Percentiles rank a stretch among this genome's conserved stretches.
phyloP scores from a whole-genome alignment of 2,797 vertebrate species.

The Chelmon rostratus region DNA sequence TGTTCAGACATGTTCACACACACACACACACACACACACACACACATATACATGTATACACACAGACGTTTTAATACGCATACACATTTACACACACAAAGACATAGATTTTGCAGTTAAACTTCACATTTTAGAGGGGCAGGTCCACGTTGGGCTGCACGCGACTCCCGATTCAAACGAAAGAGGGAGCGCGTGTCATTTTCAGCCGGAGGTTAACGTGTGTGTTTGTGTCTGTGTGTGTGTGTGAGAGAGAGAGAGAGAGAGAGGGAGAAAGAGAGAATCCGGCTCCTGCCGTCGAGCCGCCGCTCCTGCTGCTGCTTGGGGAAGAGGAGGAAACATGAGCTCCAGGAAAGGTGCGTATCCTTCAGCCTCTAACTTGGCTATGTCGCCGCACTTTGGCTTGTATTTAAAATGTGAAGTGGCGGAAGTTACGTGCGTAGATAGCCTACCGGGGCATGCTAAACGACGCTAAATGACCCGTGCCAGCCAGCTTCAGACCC shows the following conservation, averaged over 20 bases:
- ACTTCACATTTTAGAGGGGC: background rate
- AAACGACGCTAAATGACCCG: slow-evolving; percentile 61
- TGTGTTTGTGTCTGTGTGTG: background rate
- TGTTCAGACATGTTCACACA: no score
- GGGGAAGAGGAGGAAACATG: slow-evolving; percentile 84
- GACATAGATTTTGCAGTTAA: background rate
- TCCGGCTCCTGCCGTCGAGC: slow-evolving; percentile 61
- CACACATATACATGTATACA: no score
- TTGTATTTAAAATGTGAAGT: slow-evolving; percentile 3
- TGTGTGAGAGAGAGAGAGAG: slow-evolving; percentile 4
- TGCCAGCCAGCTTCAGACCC: slow-evolving; percentile 52
- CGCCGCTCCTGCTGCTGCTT: slow-evolving; percentile 74
- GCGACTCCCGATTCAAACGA: slow-evolving; percentile 50
- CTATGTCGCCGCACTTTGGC: background rate
- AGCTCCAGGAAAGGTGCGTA: slow-evolving; percentile 89
- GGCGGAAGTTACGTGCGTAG: slow-evolving; percentile 36
- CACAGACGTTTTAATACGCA: no score
- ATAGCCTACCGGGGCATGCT: slow-evolving; percentile 1
- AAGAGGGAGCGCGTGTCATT: slow-evolving; percentile 78
- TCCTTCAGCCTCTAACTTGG: slow-evolving; percentile 32
- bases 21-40: no score
- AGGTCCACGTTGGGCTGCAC: background rate
- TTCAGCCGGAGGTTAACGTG: slow-evolving; percentile 36
- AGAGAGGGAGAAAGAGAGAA: slow-evolving; percentile 54
- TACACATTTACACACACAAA: no score